A percentile compares a stretch with the other conserved stretches of the same genome.
These are phyloP conservation scores for Anoplius nigerrimus DNA, from an alignment of 2,888 invertebrate species.

Conservation along the genomic window DNA sequence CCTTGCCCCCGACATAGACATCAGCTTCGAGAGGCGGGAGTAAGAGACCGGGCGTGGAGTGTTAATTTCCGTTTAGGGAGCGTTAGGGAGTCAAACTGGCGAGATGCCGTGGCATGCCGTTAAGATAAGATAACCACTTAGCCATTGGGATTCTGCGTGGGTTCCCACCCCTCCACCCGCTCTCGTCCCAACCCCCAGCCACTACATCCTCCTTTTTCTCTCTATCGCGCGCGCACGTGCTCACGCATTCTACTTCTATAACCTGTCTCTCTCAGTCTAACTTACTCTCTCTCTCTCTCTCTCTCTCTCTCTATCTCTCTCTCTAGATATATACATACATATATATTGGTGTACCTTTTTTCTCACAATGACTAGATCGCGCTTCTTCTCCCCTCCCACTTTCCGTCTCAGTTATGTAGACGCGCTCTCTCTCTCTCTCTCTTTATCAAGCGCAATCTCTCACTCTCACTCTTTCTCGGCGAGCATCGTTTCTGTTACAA, in stretches of 20 bases:
- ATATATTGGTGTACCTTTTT: too few species aligned
- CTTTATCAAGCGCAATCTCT: not conserved
- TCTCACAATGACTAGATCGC: too few species aligned
- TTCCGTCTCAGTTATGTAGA: too few species aligned
- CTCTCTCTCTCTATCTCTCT: too few species aligned
- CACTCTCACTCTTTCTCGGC: constrained; percentile 18
- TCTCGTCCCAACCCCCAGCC: not conserved
- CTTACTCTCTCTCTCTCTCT: not conserved
- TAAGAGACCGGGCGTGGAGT: constrained; percentile 49
- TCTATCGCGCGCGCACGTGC: not conserved
- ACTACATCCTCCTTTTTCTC: not conserved
- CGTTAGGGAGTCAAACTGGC: constrained; percentile 59
- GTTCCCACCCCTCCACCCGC: constrained; percentile 18
- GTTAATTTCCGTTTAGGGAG: constrained; percentile 74
- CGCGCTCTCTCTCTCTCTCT: not conserved
- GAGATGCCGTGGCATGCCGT: constrained; percentile 64
- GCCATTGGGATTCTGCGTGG: constrained; percentile 66
- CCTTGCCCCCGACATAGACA: constrained; percentile 42
- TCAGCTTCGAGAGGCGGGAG: constrained; percentile 33
- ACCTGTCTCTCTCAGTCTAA: not conserved
- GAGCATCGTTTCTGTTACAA: constrained; percentile 31
- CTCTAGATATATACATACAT: too few species aligned
- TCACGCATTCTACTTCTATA: not conserved
- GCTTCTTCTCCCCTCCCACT: too few species aligned
- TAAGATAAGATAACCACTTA: constrained; percentile 73